Conservation (phyloP, 1,140 invertebrate genomes). For the Sitophilus oryzae region DNA sequence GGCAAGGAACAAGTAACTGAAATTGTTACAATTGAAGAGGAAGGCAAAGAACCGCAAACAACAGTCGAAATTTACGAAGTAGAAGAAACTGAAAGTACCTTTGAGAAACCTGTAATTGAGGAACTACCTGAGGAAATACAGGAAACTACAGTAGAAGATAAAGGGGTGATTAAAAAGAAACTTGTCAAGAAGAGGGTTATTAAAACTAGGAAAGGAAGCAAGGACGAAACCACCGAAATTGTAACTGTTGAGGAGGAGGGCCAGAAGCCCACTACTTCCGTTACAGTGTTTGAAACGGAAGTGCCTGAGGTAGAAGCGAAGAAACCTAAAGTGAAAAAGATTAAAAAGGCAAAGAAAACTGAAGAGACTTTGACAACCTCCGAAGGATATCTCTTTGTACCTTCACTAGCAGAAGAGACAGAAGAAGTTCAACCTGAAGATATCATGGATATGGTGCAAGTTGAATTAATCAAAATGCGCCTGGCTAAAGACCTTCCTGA, state of each 20-base stretch:
- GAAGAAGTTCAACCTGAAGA: slow-evolving; percentile 19
- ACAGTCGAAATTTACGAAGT: slow-evolving; percentile 40
- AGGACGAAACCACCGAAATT: slow-evolving; percentile 35
- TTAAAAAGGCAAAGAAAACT: slow-evolving; percentile 31
- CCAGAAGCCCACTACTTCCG: slow-evolving; percentile 34
- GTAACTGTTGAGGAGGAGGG: slow-evolving; percentile 42
- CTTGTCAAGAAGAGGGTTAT: slow-evolving; percentile 33
- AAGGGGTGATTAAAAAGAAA: slow-evolving; percentile 34
- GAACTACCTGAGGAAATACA: slow-evolving; percentile 29
- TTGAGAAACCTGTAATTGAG: slow-evolving; percentile 29
- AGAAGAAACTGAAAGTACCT: slow-evolving; percentile 2
- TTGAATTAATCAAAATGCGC: slow-evolving; percentile 20
- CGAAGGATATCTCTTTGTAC: slow-evolving; percentile 28
- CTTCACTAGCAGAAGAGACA: slow-evolving; percentile 28
- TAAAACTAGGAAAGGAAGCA: slow-evolving; percentile 29
- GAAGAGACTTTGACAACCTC: slow-evolving; percentile 25
- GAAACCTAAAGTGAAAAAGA: slow-evolving; percentile 36
- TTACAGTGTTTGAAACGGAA: slow-evolving; percentile 20
- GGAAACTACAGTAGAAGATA: slow-evolving; percentile 27
- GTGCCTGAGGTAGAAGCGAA: slow-evolving; percentile 24
- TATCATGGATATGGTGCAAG: slow-evolving; percentile 31
- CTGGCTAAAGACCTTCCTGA: slow-evolving; percentile 24
- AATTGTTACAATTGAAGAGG: slow-evolving; percentile 39
- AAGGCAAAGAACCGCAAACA: slow-evolving; percentile 40
- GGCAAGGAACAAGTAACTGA: slow-evolving; percentile 37